phyloP scores from a whole-genome alignment of 2,888 invertebrate genomes.

The Ditylenchus weischeri region DNA sequence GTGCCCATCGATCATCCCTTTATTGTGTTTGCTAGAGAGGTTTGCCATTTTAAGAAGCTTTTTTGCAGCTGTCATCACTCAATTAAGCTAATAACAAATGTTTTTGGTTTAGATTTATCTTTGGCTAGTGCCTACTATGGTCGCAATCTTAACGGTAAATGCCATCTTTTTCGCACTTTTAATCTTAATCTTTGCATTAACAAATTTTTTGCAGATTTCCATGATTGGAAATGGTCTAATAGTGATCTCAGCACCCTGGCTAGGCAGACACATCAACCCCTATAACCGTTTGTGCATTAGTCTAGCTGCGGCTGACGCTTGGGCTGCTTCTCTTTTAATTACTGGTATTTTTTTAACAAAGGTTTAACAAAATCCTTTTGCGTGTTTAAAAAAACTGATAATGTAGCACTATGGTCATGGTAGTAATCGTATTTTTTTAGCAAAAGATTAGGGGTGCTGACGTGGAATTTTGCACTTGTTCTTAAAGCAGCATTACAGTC shows the following conservation, averaged over 20 bases:
- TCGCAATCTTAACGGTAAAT: slow-evolving; percentile 48
- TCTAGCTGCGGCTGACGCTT: slow-evolving; percentile 26
- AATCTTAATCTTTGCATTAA: background rate
- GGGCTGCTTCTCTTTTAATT: slow-evolving; percentile 10
- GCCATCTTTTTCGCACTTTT: background rate
- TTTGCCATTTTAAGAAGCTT: slow-evolving; percentile 13
- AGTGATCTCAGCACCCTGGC: slow-evolving; percentile 46
- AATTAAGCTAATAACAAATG: too few species aligned
- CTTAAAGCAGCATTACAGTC: too few species aligned
- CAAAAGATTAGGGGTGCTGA: too few species aligned
- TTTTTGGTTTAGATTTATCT: slow-evolving; percentile 29
- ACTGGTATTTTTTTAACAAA: slow-evolving; percentile 1
- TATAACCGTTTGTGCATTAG: slow-evolving; percentile 53
- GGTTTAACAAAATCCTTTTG: too few species aligned
- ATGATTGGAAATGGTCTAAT: slow-evolving; percentile 52
- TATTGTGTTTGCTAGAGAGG: slow-evolving; percentile 29
- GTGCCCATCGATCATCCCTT: slow-evolving; percentile 31
- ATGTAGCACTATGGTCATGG: too few species aligned
- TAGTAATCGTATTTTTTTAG: too few species aligned
- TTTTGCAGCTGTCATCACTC: too few species aligned
- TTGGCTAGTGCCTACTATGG: slow-evolving; percentile 51
- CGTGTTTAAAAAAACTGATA: too few species aligned
- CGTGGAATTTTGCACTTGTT: too few species aligned
- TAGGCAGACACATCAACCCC: slow-evolving; percentile 49
- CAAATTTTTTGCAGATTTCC: slow-evolving; percentile 43